phyloP scores from a whole-genome alignment of 2,113 vertebrate species.

The Mustelus asterias region DNA sequence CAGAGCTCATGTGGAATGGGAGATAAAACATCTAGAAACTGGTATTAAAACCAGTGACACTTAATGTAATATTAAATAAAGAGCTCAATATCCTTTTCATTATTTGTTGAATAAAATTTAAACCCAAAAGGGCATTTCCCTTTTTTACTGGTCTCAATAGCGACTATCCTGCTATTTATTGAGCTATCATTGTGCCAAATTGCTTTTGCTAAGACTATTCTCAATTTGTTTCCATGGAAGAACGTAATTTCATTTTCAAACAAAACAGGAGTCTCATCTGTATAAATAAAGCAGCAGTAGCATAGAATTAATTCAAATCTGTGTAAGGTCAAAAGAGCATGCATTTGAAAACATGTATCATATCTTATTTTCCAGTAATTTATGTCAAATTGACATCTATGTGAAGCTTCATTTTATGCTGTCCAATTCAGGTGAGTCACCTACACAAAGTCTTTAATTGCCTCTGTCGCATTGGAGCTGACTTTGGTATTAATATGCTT shows the following conservation, averaged over 20 bases:
- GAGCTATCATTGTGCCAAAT: background rate
- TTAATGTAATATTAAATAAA: background rate
- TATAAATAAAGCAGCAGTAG: background rate
- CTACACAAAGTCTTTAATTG: background rate
- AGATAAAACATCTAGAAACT: background rate
- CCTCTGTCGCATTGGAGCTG: background rate
- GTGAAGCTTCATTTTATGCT: background rate
- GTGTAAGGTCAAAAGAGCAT: background rate
- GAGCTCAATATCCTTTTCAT: background rate
- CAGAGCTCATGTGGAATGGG: too few relatives aligned
- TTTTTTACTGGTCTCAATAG: background rate
- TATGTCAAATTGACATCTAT: background rate
- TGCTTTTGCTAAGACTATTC: background rate
- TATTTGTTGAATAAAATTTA: background rate
- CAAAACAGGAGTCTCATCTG: background rate
- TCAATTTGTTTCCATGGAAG: background rate
- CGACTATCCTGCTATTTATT: background rate
- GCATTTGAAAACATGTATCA: background rate
- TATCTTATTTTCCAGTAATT: background rate
- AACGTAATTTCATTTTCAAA: slow-evolving; percentile 11
- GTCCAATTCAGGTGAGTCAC: background rate
- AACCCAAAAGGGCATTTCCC: background rate
- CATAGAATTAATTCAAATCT: background rate
- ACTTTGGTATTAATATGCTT: background rate
- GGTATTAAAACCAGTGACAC: background rate